Evolutionary conservation across 2,113 vertebrate species (phyloP).

Genomic region (Artemisiospiza belli): DNA sequence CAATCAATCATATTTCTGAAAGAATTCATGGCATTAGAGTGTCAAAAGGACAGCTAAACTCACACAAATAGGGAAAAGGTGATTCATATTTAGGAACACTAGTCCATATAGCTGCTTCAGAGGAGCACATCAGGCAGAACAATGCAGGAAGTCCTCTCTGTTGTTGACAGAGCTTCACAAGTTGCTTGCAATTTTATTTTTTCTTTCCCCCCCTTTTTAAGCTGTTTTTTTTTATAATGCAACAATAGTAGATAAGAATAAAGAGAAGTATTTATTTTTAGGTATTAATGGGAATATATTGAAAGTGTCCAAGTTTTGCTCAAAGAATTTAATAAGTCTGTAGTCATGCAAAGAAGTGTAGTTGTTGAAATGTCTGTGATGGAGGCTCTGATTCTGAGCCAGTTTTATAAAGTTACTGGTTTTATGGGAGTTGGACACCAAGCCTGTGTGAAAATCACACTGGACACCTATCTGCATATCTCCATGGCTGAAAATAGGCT

Average conservation of each 20-base stretch:
- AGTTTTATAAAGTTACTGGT: neutral
- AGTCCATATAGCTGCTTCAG: neutral
- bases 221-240: neutral
- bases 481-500: neutral
- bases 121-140: neutral
- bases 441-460: neutral
- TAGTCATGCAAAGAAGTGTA: neutral
- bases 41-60: neutral
- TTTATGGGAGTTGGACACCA: neutral
- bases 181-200: neutral
- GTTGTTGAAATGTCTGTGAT: neutral
- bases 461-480: neutral
- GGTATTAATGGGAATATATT: neutral
- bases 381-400: neutral
- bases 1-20: neutral
- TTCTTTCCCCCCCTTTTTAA: rapidly evolving
- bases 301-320: neutral
- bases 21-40: neutral
- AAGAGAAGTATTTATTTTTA: neutral
- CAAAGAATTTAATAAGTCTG: neutral
- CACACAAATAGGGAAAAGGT: neutral
- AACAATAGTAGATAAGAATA: neutral
- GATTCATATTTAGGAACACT: neutral
- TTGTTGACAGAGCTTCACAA: neutral
- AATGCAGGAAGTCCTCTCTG: neutral